Conservation (phyloP, 2,113 vertebrate genomes). For the Empidonax alnorum region DNA sequence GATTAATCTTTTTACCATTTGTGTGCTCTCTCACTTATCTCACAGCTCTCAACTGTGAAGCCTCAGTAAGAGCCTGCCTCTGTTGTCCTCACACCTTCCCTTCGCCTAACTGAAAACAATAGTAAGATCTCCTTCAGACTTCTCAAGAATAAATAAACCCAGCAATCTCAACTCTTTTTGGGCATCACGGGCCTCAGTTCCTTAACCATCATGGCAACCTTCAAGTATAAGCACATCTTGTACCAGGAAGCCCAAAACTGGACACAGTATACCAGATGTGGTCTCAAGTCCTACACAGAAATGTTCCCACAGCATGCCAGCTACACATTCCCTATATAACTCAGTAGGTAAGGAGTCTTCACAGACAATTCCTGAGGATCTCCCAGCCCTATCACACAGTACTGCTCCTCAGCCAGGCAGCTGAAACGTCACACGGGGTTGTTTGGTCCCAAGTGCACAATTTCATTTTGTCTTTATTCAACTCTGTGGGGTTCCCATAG, state of each 20-base stretch:
- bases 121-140: neutral
- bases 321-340: neutral
- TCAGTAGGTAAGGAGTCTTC: neutral
- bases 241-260: neutral
- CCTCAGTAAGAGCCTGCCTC: neutral
- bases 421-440: neutral
- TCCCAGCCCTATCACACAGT: neutral
- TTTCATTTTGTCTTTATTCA: neutral
- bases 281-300: neutral
- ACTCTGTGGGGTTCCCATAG: neutral
- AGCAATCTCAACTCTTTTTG: neutral
- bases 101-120: neutral
- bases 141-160: neutral
- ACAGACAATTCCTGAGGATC: accelerated
- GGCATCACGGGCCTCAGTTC: neutral
- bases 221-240: neutral
- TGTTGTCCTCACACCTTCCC: neutral
- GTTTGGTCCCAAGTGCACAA: neutral
- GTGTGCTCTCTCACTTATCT: neutral
- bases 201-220: neutral
- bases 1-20: neutral
- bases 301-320: neutral
- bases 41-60: neutral
- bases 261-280: neutral
- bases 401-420: neutral